phyloP scores from a whole-genome alignment of 2,888 invertebrate genomes.

The Acronicta leporina region DNA sequence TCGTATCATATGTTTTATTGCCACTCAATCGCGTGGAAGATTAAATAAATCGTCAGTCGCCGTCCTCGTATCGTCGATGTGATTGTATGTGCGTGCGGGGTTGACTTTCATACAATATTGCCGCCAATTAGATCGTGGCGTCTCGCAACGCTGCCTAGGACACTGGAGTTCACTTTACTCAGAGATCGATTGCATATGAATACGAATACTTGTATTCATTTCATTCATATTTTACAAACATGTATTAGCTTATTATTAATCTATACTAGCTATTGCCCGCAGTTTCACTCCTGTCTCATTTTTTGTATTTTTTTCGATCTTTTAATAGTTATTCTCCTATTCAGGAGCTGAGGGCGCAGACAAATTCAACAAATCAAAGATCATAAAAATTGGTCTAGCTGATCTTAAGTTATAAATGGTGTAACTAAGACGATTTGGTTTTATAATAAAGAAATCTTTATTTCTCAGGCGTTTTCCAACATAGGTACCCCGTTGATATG shows the following conservation, averaged over 20 bases:
- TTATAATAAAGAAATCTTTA: too few relatives aligned
- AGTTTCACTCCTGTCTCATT: too few relatives aligned
- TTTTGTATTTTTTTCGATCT: too few relatives aligned
- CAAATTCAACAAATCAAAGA: too few relatives aligned
- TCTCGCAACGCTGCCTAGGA: slow-evolving; percentile 58
- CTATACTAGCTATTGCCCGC: neutral
- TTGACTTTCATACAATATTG: slow-evolving; percentile 66
- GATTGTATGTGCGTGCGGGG: slow-evolving; percentile 58
- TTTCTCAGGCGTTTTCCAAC: neutral
- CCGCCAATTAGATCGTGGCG: slow-evolving; percentile 65
- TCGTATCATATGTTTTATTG: slow-evolving; percentile 72
- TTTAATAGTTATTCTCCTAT: too few relatives aligned
- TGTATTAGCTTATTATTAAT: neutral
- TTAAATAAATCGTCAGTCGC: slow-evolving; percentile 75
- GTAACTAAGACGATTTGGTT: too few relatives aligned
- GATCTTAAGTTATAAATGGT: too few relatives aligned
- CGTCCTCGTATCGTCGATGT: slow-evolving; percentile 62
- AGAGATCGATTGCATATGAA: slow-evolving; percentile 46
- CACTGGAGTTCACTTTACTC: slow-evolving; percentile 48
- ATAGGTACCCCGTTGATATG: slow-evolving; percentile 10
- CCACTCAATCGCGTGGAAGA: slow-evolving; percentile 70
- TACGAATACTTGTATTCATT: slow-evolving; percentile 21
- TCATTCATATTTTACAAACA: slow-evolving; percentile 18
- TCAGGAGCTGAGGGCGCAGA: too few relatives aligned
- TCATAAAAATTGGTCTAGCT: too few relatives aligned